Base-by-base conservation (phyloP, 2,888 invertebrate species). In the Xylota segnis region DNA sequence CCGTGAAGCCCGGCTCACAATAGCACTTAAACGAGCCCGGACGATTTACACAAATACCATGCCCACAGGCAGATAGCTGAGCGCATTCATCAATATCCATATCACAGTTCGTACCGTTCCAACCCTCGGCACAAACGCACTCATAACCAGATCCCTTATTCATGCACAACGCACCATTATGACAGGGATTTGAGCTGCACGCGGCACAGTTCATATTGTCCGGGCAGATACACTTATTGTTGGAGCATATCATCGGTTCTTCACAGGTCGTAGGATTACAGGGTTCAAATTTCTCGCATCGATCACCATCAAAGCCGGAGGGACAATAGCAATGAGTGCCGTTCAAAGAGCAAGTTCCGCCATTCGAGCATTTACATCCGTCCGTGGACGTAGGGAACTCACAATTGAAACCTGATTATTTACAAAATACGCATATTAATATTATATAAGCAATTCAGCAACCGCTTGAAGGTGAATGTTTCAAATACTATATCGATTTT, bases 1-100 rank as follows among this genome's bases (percentile, higher is more conserved):
- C 98, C 12, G 97, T 96, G 91, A 95, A 97, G 2, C 98, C 98
- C n/a, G 97, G 96, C 65, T 94, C 94, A 91, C 98, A 98, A 89
- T 95, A 96, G 91, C 98, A 98, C 89, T 96, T 95, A 92, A 95
- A 97, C 81, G 95, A 95, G 56, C 97, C 97, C 16, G 94, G 93
- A 9, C 92, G 94, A 90, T 97, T 97, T 34, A 96, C 93, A 91
- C 97, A 98, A 79, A 97, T 96, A 27, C 97, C 97, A 89, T 96
- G 93, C 89, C 96, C 95, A 91, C 97, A 97, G 84, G 96, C 94
- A 72, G 94, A 93, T 56, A 93, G 93, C 37, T 91, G 90, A 0
- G 91, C 88, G 68, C 93, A 91, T 91, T 97, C 97, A 90, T 97
- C 95, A 14, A 97, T 93, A 90, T 97, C 97, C 71, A 93, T 88